Conservation (phyloP, 2,113 vertebrate species). For the Phyllostomus discolor region DNA sequence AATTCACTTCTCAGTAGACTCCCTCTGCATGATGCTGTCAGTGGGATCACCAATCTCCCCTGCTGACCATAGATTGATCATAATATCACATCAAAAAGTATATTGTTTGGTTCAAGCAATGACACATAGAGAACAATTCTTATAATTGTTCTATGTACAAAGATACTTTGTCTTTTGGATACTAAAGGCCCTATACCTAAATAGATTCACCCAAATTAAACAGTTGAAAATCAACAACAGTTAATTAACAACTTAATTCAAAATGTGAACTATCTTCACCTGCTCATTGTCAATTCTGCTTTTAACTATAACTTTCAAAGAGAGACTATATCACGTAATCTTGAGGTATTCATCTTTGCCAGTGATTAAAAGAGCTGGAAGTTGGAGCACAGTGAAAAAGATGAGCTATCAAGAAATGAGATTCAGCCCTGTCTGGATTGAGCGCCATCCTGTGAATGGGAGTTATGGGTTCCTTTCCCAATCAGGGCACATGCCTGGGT, state of each 20-base stretch:
- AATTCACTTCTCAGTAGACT: neutral
- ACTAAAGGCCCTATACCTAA: neutral
- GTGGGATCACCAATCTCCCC: neutral
- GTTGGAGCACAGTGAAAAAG: neutral
- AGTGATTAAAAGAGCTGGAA: neutral
- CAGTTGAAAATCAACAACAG: neutral
- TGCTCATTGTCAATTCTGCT: neutral
- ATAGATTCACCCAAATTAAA: neutral
- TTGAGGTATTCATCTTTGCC: neutral
- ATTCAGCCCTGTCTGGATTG: neutral
- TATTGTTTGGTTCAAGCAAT: neutral
- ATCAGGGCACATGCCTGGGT: too few species aligned
- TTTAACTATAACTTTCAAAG: neutral
- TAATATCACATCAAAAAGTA: neutral
- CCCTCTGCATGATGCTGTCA: neutral
- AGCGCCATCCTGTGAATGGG: too few species aligned
- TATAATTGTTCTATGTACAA: neutral
- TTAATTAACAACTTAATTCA: neutral
- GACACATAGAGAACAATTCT: neutral
- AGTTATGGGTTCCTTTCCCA: too few species aligned
- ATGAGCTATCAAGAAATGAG: neutral
- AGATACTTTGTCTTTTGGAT: neutral
- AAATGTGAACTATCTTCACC: neutral
- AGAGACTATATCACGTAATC: neutral
- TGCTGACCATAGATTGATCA: neutral